Percentiles rank a stretch among this genome's conserved stretches.
Conservation (phyloP, 2,888 invertebrate species). For the Globia sparganii region DNA sequence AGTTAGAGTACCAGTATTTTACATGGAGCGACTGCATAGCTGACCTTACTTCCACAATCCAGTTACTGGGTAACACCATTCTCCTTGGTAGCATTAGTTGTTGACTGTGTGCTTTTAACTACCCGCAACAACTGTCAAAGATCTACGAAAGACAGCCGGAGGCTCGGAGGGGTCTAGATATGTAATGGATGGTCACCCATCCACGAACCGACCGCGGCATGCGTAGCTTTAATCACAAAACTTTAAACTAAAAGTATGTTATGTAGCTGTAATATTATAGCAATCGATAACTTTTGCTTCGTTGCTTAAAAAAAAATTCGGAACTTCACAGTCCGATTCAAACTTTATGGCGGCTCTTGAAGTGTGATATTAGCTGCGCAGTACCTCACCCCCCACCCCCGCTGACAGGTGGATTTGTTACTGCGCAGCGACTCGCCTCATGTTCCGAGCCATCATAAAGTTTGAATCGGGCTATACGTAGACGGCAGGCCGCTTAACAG, state of each 20-base stretch:
- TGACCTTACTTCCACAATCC: not conserved
- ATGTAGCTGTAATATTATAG: not conserved
- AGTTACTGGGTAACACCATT: not conserved
- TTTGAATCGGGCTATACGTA: not conserved
- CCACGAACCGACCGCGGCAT: not conserved
- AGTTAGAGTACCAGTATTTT: not conserved
- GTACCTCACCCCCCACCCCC: too few relatives aligned
- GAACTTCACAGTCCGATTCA: not conserved
- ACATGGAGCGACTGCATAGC: not conserved
- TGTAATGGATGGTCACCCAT: too few relatives aligned
- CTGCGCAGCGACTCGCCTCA: too few relatives aligned
- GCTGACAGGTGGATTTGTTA: too few relatives aligned
- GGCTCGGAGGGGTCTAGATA: not conserved
- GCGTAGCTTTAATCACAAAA: not conserved
- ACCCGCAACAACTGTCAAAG: not conserved
- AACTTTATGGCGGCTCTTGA: too few relatives aligned
- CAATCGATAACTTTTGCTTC: conserved; percentile 5
- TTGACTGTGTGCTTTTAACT: not conserved
- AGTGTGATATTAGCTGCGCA: too few relatives aligned
- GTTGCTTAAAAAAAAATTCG: conserved; percentile 12
- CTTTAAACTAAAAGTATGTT: not conserved
- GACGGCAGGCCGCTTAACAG: conserved; percentile 11
- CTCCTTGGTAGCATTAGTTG: not conserved
- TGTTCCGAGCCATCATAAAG: too few relatives aligned
- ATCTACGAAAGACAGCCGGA: not conserved